Evolutionary conservation across 2,797 vertebrate species (phyloP), one percentile per base, ranked within the genome.

Genomic region (Coluber constrictor): DNA sequence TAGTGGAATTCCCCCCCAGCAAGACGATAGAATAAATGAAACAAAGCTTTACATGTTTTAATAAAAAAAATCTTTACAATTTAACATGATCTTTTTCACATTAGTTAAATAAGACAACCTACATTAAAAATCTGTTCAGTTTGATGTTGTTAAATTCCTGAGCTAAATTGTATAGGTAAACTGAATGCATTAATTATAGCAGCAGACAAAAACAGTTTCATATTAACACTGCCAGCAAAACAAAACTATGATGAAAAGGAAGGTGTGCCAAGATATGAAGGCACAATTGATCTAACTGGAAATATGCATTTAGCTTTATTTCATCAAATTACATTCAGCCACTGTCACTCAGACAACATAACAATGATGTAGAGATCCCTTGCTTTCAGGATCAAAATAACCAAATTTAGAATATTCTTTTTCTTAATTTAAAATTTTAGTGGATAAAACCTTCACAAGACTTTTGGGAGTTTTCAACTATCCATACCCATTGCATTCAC

Each of bases 111-210:
- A 97, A 96, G 95, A 96, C 95, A 88, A 95, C 96, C 96, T 95
- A 95, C 94, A 97, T 97, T 97, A 93, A 95, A 97, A 95, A 96
- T 94, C 95, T 96, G 94, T 96, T 96, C 95, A 95, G 59, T 92
- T 96, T 96, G 96, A 96, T 57, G 93, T 97, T 96, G 89, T 97
- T 94, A 96, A 96, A 97, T 93, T 98, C 98, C 98, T 98, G 98
- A 98, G 98, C 97, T 97, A 97, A 97, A 97, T 97, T 95, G 97
- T 97, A 97, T 96, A 97, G 95, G 94, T 97, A 97, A 97, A 95
- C 96, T 93, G 97, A 96, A 96, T 96, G 96, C 56, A 96, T 96
- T 96, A 96, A 95, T 95, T 94, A 95, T 97, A 98, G 98, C 98
- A 98, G 98, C 98, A 98, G 96, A 97, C 94, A 96, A 94, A 91